Percentiles rank a stretch among this genome's conserved stretches.
These are phyloP conservation scores for Temnothorax nylanderi DNA, from an alignment of 1,140 invertebrate genomes.

Conservation along the genomic window DNA sequence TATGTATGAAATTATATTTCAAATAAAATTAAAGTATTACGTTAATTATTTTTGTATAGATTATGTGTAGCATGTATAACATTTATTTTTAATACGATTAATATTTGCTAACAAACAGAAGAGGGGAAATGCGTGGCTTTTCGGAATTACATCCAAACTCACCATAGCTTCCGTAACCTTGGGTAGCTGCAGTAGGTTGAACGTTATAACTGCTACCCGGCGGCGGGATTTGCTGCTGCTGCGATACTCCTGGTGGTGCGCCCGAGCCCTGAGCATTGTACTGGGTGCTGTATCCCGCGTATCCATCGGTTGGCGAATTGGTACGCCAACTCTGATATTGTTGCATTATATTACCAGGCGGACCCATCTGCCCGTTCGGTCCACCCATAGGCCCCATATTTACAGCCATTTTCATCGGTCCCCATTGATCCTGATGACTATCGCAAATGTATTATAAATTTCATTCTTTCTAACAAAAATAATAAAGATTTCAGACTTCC, in stretches of 20 bases:
- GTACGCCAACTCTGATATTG: constrained; percentile 95
- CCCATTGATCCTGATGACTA: constrained; percentile 91
- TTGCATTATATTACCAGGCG: constrained; percentile 89
- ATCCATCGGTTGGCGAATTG: constrained; percentile 93
- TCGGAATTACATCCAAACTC: constrained; percentile 76
- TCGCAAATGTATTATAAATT: constrained; percentile 77
- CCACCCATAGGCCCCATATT: constrained; percentile 94
- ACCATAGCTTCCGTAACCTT: constrained; percentile 93
- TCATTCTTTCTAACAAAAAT: background rate
- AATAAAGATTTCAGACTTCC: background rate
- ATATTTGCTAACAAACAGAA: background rate
- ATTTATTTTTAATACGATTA: background rate
- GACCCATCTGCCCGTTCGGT: constrained; percentile 90
- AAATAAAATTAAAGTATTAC: background rate
- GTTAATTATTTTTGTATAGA: background rate
- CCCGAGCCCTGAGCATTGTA: constrained; percentile 95
- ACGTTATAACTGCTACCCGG: constrained; percentile 91
- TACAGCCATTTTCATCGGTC: constrained; percentile 89
- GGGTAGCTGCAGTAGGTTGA: constrained; percentile 87
- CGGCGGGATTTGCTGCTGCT: constrained; percentile 90
- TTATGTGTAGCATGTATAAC: background rate
- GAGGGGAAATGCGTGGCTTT: background rate
- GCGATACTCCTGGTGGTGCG: constrained; percentile 92
- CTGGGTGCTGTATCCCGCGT: constrained; percentile 92
- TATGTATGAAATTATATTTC: no score